Percentiles rank a stretch among this genome's conserved stretches.
phyloP scores from a whole-genome alignment of 1,140 invertebrate genomes.

The Chelonus insularis region DNA sequence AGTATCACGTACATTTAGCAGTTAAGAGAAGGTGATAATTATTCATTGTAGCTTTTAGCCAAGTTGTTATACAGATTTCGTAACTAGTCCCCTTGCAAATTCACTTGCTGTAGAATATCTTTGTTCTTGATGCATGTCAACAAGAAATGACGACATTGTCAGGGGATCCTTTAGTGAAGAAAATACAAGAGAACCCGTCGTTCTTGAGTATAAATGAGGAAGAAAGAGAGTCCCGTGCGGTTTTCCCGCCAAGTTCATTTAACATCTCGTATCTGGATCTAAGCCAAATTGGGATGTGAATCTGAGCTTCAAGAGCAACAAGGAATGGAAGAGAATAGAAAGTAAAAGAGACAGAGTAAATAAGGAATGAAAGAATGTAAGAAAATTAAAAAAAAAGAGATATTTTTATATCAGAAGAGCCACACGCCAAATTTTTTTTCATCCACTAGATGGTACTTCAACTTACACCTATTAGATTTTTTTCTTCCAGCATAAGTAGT shows the following conservation, averaged over 20 bases:
- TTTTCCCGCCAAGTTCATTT: conserved; percentile 57
- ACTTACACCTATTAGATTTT: conserved; percentile 11
- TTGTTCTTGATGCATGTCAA: not conserved
- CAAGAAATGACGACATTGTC: conserved; percentile 12
- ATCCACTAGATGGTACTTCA: conserved; percentile 8
- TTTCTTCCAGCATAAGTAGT: conserved; percentile 22
- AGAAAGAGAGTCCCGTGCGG: conserved; percentile 29
- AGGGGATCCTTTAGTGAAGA: conserved; percentile 32
- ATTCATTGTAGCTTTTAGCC: not conserved
- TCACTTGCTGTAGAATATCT: not conserved
- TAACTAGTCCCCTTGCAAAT: not conserved
- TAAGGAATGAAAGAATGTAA: not conserved
- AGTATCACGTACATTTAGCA: no score
- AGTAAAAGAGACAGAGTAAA: not conserved
- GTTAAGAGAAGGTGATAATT: no score
- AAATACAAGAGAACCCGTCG: conserved; percentile 28
- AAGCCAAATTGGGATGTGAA: conserved; percentile 55
- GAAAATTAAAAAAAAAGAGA: no score
- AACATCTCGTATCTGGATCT: conserved; percentile 50
- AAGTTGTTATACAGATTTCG: not conserved
- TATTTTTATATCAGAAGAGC: not conserved
- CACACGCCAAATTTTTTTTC: not conserved
- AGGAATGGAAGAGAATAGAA: not conserved
- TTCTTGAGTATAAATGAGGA: not conserved
- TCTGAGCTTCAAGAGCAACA: conserved; percentile 29